phyloP scores from a whole-genome alignment of 30 jellyfish, hydroid and myxozoan species.

The Morbakka virulenta region DNA sequence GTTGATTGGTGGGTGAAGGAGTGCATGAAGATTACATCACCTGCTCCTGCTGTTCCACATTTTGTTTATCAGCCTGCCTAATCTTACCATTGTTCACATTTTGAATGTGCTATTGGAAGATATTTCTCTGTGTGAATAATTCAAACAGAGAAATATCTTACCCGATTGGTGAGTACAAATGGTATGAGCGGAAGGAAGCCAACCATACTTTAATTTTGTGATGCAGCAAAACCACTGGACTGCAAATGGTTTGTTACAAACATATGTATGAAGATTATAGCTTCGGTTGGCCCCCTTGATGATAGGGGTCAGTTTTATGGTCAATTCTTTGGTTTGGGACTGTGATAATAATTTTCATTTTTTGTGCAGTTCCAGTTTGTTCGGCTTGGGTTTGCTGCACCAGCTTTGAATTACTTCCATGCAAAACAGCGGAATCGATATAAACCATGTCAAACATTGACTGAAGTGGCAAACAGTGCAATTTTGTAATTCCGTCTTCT shows the following conservation, averaged over 20 bases:
- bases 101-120: neutral
- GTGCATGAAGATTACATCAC: neutral
- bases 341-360: neutral
- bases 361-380: neutral
- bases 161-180: neutral
- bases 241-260: neutral
- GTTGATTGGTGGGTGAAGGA: neutral
- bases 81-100: neutral
- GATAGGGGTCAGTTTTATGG: neutral
- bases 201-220: neutral
- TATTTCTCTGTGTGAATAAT: neutral
- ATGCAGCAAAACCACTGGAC: neutral
- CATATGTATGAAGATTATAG: neutral
- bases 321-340: neutral
- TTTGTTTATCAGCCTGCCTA: neutral
- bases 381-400: neutral
- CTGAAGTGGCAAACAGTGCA: no score
- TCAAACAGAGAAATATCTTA: neutral
- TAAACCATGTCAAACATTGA: no score
- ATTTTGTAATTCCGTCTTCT: no score
- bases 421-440: no score
- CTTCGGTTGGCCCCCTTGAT: neutral
- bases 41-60: neutral
- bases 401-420: neutral
- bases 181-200: neutral